A percentile compares a stretch with the other conserved stretches of the same genome.
These are phyloP conservation scores for Porphyrio hochstetteri DNA, from an alignment of 2,113 vertebrate genomes.

Conservation along the genomic window DNA sequence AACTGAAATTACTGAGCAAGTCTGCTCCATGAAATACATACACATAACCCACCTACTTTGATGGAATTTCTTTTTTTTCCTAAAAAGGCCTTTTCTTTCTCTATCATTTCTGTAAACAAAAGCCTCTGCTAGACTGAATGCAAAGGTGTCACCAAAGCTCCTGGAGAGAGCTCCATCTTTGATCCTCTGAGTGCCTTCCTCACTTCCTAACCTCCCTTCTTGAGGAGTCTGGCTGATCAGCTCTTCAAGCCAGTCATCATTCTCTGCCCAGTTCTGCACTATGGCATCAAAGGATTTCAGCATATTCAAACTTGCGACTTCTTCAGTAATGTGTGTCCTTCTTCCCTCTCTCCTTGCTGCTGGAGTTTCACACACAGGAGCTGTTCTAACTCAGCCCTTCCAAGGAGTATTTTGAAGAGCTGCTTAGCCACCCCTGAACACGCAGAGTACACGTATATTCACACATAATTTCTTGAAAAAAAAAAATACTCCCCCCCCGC, in stretches of 20 bases:
- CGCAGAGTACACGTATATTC: neutral
- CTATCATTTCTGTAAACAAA: neutral
- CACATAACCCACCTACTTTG: neutral
- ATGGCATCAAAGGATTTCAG: constrained; percentile 39
- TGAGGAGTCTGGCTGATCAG: neutral
- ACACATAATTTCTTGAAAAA: neutral
- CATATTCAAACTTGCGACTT: constrained; percentile 10
- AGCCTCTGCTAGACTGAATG: neutral
- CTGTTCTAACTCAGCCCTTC: neutral
- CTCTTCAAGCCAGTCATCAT: constrained; percentile 6
- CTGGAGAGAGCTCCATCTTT: neutral
- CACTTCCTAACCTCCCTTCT: neutral
- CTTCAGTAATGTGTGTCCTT: constrained; percentile 3
- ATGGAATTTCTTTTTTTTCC: neutral
- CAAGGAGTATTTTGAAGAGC: neutral
- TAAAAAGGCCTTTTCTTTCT: neutral
- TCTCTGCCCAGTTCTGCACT: constrained; percentile 29
- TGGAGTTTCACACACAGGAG: constrained; percentile 16
- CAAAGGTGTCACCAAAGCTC: neutral
- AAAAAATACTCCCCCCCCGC: neutral
- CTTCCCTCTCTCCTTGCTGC: neutral
- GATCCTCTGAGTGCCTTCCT: neutral
- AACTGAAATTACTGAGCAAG: neutral
- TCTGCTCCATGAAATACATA: neutral
- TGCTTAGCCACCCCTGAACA: neutral